Evolutionary conservation across 2,888 invertebrate species (phyloP).

Genomic region (Mayetiola destructor): DNA sequence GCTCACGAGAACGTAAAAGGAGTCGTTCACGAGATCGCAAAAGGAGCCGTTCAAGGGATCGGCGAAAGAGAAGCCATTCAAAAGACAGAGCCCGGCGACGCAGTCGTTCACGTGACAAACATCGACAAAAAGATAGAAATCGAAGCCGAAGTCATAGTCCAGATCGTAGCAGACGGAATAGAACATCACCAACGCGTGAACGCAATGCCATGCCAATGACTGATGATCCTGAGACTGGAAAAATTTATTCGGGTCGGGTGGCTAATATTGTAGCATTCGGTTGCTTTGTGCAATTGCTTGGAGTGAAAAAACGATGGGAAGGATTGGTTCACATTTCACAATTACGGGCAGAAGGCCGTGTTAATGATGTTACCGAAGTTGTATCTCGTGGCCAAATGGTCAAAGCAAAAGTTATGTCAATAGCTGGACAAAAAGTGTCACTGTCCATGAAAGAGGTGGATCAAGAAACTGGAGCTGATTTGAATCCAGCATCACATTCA

Average conservation of each 20-base stretch:
- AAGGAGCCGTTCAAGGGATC: slow-evolving; percentile 24
- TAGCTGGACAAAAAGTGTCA: slow-evolving; percentile 90
- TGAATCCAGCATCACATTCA: slow-evolving; percentile 70
- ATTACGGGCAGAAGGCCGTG: slow-evolving; percentile 79
- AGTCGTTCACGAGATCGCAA: slow-evolving; percentile 23
- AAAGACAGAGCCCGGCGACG: slow-evolving; percentile 22
- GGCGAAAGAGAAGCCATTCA: slow-evolving; percentile 23
- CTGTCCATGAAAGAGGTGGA: slow-evolving; percentile 97
- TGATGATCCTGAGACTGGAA: slow-evolving; percentile 64
- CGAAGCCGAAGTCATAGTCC: slow-evolving; percentile 18
- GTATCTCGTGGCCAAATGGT: slow-evolving; percentile 80
- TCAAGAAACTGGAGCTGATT: slow-evolving; percentile 83
- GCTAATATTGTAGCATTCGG: slow-evolving; percentile 96
- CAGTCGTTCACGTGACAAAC: slow-evolving; percentile 16
- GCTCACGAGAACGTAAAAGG: slow-evolving; percentile 22
- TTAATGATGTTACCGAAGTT: slow-evolving; percentile 87
- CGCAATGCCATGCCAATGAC: slow-evolving; percentile 36
- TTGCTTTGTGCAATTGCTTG: slow-evolving; percentile 92
- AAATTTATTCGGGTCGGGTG: slow-evolving; percentile 85
- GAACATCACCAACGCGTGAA: slow-evolving; percentile 23
- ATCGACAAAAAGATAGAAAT: slow-evolving; percentile 22
- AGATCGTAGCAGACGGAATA: slow-evolving; percentile 19
- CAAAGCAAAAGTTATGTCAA: slow-evolving; percentile 79
- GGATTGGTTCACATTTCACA: slow-evolving; percentile 96
- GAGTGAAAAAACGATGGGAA: slow-evolving; percentile 77